Evolutionary conservation across 1,140 invertebrate genomes (phyloP).

Genomic region (Pogonomyrmex californicus): DNA sequence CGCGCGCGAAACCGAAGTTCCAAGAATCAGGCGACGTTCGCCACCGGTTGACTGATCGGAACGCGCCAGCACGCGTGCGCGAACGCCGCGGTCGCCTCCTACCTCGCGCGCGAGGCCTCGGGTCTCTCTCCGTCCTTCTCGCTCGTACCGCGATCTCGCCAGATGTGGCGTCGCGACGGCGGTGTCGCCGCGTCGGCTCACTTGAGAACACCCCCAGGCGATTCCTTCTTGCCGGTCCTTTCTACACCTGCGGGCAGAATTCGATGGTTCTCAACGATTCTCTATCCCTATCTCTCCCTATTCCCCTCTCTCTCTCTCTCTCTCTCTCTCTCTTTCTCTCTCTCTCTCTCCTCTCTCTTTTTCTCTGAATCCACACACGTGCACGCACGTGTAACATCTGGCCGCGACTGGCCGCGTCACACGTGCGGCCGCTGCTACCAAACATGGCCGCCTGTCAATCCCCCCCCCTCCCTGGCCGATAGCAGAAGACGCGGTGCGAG

Average conservation of each 20-base stretch:
- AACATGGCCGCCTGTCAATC: conserved; percentile 61
- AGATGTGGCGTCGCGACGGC: conserved; percentile 57
- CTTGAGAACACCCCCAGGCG: not conserved
- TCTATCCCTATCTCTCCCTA: no score
- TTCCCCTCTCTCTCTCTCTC: not conserved
- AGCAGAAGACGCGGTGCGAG: conserved; percentile 34
- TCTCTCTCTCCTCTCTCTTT: not conserved
- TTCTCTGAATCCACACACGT: conserved; percentile 15
- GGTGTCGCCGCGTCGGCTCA: not conserved
- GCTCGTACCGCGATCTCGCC: not conserved
- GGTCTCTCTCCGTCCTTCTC: conserved; percentile 3
- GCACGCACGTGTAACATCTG: not conserved
- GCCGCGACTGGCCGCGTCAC: conserved; percentile 44
- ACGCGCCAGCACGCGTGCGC: conserved; percentile 28
- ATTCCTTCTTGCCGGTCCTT: not conserved
- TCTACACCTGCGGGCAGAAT: conserved; percentile 66
- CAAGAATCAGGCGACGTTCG: conserved; percentile 21
- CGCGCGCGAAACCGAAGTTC: not conserved
- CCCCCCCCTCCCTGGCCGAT: no score
- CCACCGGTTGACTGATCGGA: conserved; percentile 57
- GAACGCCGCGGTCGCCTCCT: not conserved
- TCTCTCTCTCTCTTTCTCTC: not conserved
- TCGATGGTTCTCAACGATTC: conserved; percentile 31
- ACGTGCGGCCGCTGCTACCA: conserved; percentile 53
- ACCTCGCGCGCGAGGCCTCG: not conserved